Evolutionary conservation across 2,113 vertebrate species (phyloP).

Genomic region (Rostratula benghalensis): DNA sequence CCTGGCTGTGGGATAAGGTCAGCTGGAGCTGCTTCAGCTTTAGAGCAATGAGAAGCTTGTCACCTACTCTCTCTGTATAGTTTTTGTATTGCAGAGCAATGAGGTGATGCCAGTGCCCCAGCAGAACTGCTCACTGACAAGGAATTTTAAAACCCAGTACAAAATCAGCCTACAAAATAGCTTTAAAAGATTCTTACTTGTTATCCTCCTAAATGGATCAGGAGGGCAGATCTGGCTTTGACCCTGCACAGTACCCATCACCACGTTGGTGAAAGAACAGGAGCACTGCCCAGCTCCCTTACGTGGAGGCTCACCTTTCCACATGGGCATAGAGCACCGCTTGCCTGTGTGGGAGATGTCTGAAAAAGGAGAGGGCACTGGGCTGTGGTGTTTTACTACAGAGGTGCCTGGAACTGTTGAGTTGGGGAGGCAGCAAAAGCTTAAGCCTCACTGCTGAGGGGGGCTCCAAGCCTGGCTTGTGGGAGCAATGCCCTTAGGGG

Average conservation of each 20-base stretch:
- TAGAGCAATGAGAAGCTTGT: neutral
- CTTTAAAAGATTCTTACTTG: neutral
- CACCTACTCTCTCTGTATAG: neutral
- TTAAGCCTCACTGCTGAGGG: neutral
- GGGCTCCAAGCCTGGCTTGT: neutral
- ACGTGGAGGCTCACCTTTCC: accelerated
- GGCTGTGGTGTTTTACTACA: neutral
- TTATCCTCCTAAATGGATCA: neutral
- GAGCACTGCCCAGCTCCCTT: accelerated
- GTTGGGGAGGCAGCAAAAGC: neutral
- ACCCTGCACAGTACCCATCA: neutral
- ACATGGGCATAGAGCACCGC: accelerated
- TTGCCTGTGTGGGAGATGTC: neutral
- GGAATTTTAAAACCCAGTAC: neutral
- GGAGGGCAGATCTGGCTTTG: neutral
- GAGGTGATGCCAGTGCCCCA: neutral
- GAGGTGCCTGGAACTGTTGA: neutral
- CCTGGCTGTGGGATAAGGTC: neutral
- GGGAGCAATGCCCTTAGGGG: neutral
- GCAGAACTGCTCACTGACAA: neutral
- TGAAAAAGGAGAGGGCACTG: neutral
- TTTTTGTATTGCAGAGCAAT: neutral
- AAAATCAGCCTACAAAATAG: neutral
- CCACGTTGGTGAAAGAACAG: accelerated
- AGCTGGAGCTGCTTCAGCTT: neutral